Percentiles rank a stretch among this genome's conserved stretches.
Evolutionary conservation across 1,140 invertebrate species (phyloP).

Genomic region (Pinna nobilis): DNA sequence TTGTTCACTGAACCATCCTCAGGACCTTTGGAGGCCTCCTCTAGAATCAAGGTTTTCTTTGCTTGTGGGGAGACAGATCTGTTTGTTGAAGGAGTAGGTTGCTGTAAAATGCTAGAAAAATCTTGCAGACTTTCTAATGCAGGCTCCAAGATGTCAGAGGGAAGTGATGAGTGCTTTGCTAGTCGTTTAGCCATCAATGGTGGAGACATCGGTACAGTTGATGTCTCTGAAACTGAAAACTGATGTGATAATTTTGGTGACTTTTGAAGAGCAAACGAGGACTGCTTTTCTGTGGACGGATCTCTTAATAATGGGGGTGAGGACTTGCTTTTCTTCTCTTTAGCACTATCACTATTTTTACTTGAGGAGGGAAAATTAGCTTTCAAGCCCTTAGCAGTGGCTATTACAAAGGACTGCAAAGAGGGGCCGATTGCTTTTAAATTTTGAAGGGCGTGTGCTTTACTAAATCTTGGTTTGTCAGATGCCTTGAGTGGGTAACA

Average conservation of each 20-base stretch:
- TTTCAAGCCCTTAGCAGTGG: conserved; percentile 22
- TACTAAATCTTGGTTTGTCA: conserved; percentile 6
- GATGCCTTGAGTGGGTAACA: conserved; percentile 9
- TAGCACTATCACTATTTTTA: conserved; percentile 3
- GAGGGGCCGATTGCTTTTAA: conserved; percentile 24
- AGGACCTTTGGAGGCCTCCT: no score
- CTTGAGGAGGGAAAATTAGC: conserved; percentile 13
- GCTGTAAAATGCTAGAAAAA: no score
- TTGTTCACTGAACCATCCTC: no score
- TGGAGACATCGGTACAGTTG: no score
- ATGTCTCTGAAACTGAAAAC: conserved; percentile 9
- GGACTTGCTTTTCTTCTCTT: conserved; percentile 6
- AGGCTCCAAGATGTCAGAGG: no score
- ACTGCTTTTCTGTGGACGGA: conserved; percentile 7
- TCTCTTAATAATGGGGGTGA: conserved; percentile 16
- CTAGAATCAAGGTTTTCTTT: no score
- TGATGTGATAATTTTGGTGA: conserved; percentile 10
- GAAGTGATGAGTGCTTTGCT: no score
- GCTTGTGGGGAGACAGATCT: no score
- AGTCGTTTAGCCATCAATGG: no score
- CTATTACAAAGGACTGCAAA: conserved; percentile 26
- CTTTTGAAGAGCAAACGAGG: conserved; percentile 11
- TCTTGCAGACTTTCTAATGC: no score
- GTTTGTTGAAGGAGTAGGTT: no score
- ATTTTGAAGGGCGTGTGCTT: conserved; percentile 19